These are phyloP conservation scores for Zaprionus lachaisei DNA, from an alignment of 1,140 invertebrate species.

Conservation along the genomic window DNA sequence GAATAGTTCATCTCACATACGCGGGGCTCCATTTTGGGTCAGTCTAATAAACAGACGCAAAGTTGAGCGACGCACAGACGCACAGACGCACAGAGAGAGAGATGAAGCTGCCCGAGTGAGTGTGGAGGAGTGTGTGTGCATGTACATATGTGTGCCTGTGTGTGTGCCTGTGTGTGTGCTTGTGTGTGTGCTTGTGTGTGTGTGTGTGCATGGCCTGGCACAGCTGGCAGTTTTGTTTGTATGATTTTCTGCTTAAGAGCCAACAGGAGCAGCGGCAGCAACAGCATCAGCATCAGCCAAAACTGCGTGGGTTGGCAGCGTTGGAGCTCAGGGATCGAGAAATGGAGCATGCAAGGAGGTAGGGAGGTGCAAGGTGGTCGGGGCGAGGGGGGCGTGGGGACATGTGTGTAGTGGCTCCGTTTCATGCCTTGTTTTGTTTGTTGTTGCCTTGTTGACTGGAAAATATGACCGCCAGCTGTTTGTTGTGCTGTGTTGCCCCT, in stretches of 20 bases:
- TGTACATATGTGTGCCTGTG: too few species aligned
- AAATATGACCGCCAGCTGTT: conserved; percentile 79
- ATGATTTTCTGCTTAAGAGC: conserved; percentile 73
- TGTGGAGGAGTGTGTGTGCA: background rate
- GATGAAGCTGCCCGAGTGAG: background rate
- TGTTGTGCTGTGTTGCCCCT: conserved; percentile 49
- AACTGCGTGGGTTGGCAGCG: conserved; percentile 34
- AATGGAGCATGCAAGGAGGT: background rate
- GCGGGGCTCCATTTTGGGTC: conserved; percentile 66
- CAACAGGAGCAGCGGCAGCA: conserved; percentile 47
- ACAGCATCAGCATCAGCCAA: conserved; percentile 25
- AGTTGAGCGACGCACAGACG: background rate
- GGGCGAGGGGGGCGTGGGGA: background rate
- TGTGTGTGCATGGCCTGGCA: conserved; percentile 23
- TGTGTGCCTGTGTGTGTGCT: background rate
- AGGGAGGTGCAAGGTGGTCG: background rate
- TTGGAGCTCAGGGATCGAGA: background rate
- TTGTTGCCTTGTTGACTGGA: conserved; percentile 79
- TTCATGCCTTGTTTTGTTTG: conserved; percentile 62
- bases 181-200: conserved; percentile 16
- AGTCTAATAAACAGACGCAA: conserved; percentile 67
- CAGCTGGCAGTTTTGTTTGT: conserved; percentile 51
- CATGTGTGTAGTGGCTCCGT: conserved; percentile 29
- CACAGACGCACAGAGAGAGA: too few species aligned
- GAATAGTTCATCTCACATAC: conserved; percentile 39